phyloP scores from a whole-genome alignment of 2,113 vertebrate species.

The Rhinopomastus cyanomelas region DNA sequence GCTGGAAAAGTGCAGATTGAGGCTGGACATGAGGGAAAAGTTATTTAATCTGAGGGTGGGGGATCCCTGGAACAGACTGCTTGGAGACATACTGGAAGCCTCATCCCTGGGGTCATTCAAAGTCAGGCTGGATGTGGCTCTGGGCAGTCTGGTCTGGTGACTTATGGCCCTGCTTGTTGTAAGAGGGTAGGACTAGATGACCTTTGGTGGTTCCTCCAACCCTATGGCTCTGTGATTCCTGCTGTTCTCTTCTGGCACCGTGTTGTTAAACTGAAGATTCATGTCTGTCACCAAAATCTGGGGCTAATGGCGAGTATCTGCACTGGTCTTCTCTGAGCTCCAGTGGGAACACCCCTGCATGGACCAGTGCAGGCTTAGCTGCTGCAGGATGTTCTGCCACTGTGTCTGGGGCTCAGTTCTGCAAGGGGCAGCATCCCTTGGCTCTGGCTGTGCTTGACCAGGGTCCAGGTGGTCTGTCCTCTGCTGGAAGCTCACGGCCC shows the following conservation, averaged over 20 bases:
- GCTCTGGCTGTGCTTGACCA: background rate
- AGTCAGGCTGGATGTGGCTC: no score
- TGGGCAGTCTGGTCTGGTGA: no score
- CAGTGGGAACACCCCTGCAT: background rate
- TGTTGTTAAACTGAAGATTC: background rate
- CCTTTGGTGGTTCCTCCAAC: no score
- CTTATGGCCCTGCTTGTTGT: no score
- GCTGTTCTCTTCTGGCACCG: background rate
- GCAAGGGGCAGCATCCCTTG: background rate
- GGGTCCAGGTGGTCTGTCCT: background rate
- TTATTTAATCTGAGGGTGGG: no score
- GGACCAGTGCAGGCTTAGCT: background rate
- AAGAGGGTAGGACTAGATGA: no score
- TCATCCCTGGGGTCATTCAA: no score
- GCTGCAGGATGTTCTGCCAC: background rate
- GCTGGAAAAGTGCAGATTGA: no score
- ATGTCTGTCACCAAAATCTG: background rate
- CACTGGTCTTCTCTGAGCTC: background rate
- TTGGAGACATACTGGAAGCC: no score
- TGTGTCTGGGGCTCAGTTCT: background rate
- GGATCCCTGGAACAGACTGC: no score
- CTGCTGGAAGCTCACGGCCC: background rate
- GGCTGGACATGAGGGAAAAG: no score
- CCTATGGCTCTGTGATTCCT: background rate
- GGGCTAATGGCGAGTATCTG: background rate